A percentile compares a stretch with the other conserved stretches of the same genome.
phyloP scores from a whole-genome alignment of 2,888 invertebrate genomes.

The Gari tellinella region DNA sequence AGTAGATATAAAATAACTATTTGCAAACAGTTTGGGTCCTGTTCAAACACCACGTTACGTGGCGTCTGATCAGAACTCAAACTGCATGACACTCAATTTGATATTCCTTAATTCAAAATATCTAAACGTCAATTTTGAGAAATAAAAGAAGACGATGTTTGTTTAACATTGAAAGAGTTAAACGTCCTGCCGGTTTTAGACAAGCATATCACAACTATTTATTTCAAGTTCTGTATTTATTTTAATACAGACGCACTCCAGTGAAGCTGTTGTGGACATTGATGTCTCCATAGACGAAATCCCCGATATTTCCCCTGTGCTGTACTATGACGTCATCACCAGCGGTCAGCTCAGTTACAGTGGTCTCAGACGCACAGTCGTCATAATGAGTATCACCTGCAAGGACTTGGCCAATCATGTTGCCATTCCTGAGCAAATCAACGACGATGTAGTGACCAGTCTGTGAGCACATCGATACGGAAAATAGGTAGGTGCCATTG shows the following conservation, averaged over 20 bases:
- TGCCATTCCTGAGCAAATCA: conserved; percentile 22
- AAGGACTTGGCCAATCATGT: conserved; percentile 25
- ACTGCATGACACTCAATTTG: too few species aligned
- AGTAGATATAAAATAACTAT: too few species aligned
- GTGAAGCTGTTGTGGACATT: conserved; percentile 27
- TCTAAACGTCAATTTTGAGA: too few species aligned
- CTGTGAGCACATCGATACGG: conserved; percentile 25
- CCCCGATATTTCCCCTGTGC: conserved; percentile 13
- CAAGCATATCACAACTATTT: too few species aligned
- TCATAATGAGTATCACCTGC: conserved; percentile 26
- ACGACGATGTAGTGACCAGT: conserved; percentile 22
- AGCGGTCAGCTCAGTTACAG: conserved; percentile 8
- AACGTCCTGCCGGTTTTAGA: too few species aligned
- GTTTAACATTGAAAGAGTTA: too few species aligned
- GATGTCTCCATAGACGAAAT: conserved; percentile 3
- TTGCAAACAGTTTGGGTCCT: too few species aligned
- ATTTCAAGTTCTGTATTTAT: too few species aligned
- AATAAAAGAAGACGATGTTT: too few species aligned
- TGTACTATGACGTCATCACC: conserved; percentile 36
- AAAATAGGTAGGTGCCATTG: conserved; percentile 36
- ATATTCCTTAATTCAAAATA: too few species aligned
- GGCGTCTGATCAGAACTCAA: too few species aligned
- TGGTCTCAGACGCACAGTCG: conserved; percentile 37
- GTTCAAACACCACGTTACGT: too few species aligned
- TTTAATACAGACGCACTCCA: conserved; percentile 12